Conservation (phyloP, 1,140 invertebrate genomes). For the Aradophagus sp. region DNA sequence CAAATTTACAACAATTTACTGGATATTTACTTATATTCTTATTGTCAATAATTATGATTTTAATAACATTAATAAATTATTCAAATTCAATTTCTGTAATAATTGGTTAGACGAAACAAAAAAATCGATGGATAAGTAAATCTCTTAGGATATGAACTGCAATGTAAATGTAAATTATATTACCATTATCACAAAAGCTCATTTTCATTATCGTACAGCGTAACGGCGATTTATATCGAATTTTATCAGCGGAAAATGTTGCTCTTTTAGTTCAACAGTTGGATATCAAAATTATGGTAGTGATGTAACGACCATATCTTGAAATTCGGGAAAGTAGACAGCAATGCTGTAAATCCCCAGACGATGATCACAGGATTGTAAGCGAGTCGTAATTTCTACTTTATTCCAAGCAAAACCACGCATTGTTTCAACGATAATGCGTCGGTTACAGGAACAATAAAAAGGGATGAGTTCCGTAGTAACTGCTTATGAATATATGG, state of each 20-base stretch:
- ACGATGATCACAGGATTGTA: slow-evolving; percentile 47
- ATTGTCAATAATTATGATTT: too few species aligned
- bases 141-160: too few species aligned
- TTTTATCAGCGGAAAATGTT: too few species aligned
- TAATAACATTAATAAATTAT: too few species aligned
- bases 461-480: slow-evolving; percentile 56
- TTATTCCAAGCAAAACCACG: slow-evolving; percentile 53
- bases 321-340: slow-evolving; percentile 36
- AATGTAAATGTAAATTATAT: too few species aligned
- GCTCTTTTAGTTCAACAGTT: slow-evolving; percentile 10
- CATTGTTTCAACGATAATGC: slow-evolving; percentile 57
- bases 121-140: too few species aligned
- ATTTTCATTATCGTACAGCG: too few species aligned
- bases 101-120: not conserved
- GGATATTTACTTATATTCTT: too few species aligned
- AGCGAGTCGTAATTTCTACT: slow-evolving; percentile 54
- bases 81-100: too few species aligned
- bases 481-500: slow-evolving; percentile 59
- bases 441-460: slow-evolving; percentile 55
- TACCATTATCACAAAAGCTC: too few species aligned
- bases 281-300: slow-evolving; percentile 12
- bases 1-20: too few species aligned
- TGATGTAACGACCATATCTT: slow-evolving; percentile 29
- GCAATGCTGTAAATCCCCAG: slow-evolving; percentile 25
- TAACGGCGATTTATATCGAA: too few species aligned